Conservation (phyloP, 2,888 invertebrate species). For the Zaprionus obscuricornis region DNA sequence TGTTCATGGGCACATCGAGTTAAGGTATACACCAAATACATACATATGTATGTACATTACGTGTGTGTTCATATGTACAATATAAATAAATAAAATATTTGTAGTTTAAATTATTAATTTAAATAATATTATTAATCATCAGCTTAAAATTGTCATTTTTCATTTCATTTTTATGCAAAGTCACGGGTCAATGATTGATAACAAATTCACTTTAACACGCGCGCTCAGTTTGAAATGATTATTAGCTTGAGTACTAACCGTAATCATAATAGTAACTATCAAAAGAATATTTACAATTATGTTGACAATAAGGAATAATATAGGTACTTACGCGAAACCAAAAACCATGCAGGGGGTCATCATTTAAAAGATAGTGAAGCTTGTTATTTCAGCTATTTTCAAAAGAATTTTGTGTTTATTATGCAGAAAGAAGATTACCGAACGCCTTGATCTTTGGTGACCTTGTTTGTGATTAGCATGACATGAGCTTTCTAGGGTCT, state of each 20-base stretch:
- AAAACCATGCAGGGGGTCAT: slow-evolving; percentile 56
- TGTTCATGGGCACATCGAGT: slow-evolving; percentile 7
- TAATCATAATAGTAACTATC: too few relatives aligned
- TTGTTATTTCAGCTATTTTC: slow-evolving; percentile 59
- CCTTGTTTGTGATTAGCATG: slow-evolving; percentile 65
- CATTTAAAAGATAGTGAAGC: slow-evolving; percentile 59
- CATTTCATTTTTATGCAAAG: slow-evolving; percentile 16
- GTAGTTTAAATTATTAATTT: too few relatives aligned
- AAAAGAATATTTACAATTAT: too few relatives aligned
- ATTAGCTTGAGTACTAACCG: slow-evolving; percentile 7
- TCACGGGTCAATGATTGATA: slow-evolving; percentile 49
- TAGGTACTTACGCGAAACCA: slow-evolving; percentile 4
- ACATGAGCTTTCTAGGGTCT: slow-evolving; percentile 46
- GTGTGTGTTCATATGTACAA: too few relatives aligned
- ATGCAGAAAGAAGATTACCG: slow-evolving; percentile 63
- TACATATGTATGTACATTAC: too few relatives aligned
- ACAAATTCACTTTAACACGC: slow-evolving; percentile 7
- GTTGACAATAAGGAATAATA: too few relatives aligned
- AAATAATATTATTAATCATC: slow-evolving; percentile 26
- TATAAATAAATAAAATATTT: too few relatives aligned
- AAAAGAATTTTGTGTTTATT: slow-evolving; percentile 50
- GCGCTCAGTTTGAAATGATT: neutral
- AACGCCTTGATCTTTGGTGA: slow-evolving; percentile 71
- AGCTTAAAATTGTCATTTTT: slow-evolving; percentile 5
- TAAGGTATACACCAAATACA: slow-evolving; percentile 14